These are phyloP conservation scores for Diadumene lineata DNA, from an alignment of 92 coral and sea anemone genomes.

Conservation along the genomic window DNA sequence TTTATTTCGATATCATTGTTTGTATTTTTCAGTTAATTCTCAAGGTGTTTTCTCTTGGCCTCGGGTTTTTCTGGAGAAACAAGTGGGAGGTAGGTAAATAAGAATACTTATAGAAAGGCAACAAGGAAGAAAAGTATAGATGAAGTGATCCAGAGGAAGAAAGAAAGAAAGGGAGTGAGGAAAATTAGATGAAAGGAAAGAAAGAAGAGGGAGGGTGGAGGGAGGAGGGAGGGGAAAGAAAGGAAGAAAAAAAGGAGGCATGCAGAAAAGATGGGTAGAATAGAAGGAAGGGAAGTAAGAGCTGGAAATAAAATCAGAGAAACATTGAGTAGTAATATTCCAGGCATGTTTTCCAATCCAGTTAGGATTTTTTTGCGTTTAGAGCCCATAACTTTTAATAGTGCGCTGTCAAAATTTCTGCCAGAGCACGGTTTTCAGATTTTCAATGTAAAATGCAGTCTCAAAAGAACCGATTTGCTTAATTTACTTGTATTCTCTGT, in stretches of 20 bases:
- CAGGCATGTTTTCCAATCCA: too few species aligned
- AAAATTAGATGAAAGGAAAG: neutral
- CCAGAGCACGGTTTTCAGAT: neutral
- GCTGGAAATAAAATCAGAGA: too few species aligned
- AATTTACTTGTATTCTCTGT: neutral
- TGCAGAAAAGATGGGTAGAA: too few species aligned
- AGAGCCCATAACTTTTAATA: neutral
- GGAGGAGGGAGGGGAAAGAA: too few species aligned
- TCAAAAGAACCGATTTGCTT: too few species aligned
- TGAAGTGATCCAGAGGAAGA: neutral
- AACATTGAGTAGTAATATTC: too few species aligned
- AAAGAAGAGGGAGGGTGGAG: too few species aligned
- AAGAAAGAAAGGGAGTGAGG: neutral
- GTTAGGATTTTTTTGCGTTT: neutral
- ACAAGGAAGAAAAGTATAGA: neutral
- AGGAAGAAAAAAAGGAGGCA: too few species aligned
- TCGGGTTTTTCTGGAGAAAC: slow-evolving; percentile 51
- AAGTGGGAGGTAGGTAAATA: slow-evolving; percentile 64
- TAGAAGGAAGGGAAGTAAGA: too few species aligned
- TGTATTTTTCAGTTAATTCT: slow-evolving; percentile 43
- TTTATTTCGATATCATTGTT: neutral
- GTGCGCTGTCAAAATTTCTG: neutral
- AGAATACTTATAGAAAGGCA: too few species aligned
- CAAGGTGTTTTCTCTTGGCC: slow-evolving; percentile 70
- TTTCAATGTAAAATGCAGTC: too few species aligned